phyloP scores from a whole-genome alignment of 2,113 vertebrate genomes.

The Leucosticte australis region DNA sequence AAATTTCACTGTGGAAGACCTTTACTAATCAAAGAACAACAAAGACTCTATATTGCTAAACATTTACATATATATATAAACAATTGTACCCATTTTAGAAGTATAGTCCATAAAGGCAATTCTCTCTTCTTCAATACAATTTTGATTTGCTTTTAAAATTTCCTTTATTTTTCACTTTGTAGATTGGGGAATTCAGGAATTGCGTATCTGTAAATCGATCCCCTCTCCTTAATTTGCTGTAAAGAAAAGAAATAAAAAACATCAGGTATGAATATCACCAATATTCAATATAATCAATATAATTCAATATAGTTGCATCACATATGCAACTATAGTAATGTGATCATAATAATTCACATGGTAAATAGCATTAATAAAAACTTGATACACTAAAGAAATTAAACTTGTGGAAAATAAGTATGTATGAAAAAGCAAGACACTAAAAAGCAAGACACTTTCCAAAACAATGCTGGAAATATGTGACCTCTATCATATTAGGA shows the following conservation, averaged over 20 bases:
- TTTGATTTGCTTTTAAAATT: slow-evolving; percentile 65
- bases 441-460: neutral
- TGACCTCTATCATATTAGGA: neutral
- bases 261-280: neutral
- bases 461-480: neutral
- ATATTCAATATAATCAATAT: neutral
- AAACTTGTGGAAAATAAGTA: neutral
- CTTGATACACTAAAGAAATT: neutral
- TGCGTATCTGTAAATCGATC: slow-evolving; percentile 45
- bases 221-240: slow-evolving; percentile 77
- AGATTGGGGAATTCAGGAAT: slow-evolving; percentile 46
- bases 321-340: neutral
- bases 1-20: neutral
- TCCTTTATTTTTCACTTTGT: slow-evolving; percentile 22
- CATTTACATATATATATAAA: neutral
- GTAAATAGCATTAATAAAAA: neutral
- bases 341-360: neutral
- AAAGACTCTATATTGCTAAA: neutral
- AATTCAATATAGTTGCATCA: neutral
- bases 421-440: neutral
- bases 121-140: slow-evolving; percentile 6
- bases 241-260: slow-evolving; percentile 33
- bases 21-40: neutral
- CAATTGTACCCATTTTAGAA: neutral
- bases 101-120: neutral